Evolutionary conservation across 2,113 vertebrate genomes (phyloP).

Genomic region (Chitala chitala): DNA sequence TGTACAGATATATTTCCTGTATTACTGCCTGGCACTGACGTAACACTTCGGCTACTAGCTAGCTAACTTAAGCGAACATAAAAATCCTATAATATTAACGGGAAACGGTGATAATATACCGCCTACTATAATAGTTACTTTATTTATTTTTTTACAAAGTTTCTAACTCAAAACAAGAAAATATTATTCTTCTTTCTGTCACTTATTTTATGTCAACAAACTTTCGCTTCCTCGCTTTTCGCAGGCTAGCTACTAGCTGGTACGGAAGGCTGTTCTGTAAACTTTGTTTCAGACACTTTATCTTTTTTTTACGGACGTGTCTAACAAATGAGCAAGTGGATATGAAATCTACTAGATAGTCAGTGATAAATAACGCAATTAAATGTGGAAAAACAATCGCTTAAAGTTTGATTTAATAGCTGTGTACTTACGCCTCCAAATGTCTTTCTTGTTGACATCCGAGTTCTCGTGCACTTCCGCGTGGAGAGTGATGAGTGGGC

Average conservation of each 20-base stretch:
- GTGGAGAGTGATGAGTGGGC: constrained; percentile 9
- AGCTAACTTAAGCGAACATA: too few relatives aligned
- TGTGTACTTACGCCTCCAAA: constrained; percentile 32
- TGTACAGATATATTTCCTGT: too few relatives aligned
- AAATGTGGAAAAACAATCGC: background rate
- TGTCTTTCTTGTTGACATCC: constrained; percentile 58
- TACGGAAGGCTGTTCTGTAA: background rate
- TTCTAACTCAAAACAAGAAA: background rate
- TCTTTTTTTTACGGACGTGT: background rate
- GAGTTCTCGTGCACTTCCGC: constrained; percentile 57
- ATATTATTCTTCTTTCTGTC: background rate
- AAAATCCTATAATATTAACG: too few relatives aligned
- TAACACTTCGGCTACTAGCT: too few relatives aligned
- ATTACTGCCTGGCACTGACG: too few relatives aligned
- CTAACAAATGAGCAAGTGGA: background rate
- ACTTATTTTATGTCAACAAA: background rate
- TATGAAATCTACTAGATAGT: background rate
- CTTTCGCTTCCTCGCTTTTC: constrained; percentile 11
- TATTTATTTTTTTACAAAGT: too few relatives aligned
- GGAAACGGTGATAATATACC: too few relatives aligned
- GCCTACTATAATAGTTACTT: too few relatives aligned
- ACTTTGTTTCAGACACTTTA: background rate
- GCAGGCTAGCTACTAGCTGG: constrained; percentile 15
- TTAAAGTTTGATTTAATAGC: background rate
- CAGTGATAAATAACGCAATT: background rate